phyloP scores from a whole-genome alignment of 2,113 vertebrate species.

The Myrmecophaga tridactyla region DNA sequence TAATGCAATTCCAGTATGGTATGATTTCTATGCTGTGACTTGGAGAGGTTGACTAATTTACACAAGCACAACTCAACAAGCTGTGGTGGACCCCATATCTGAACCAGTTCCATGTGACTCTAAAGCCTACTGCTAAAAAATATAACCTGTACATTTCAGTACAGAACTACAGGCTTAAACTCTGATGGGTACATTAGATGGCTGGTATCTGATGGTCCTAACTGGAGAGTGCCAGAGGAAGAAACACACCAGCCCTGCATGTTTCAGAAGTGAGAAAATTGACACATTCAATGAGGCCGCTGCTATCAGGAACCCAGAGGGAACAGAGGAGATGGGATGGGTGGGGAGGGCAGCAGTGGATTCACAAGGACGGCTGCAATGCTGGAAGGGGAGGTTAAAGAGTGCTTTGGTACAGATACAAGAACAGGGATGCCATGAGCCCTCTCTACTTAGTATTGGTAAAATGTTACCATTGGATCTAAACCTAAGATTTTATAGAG shows the following conservation, averaged over 20 bases:
- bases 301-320: not conserved
- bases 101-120: not conserved
- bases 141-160: not conserved
- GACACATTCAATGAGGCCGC: fast-evolving
- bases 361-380: not conserved
- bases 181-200: fast-evolving
- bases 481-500: no score
- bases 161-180: not conserved
- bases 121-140: not conserved
- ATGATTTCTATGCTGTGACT: not conserved
- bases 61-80: not conserved
- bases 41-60: not conserved
- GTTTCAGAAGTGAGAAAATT: fast-evolving
- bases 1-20: not conserved
- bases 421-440: not conserved
- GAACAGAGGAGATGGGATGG: no score
- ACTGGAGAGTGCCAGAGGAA: not conserved
- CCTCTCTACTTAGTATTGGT: not conserved
- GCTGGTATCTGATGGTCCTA: fast-evolving
- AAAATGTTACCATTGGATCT: not conserved
- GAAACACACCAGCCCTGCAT: fast-evolving
- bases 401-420: not conserved
- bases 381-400: not conserved
- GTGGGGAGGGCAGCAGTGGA: not conserved
- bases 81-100: not conserved